Percentiles rank a stretch among this genome's conserved stretches.
These are phyloP conservation scores for Drosophila tropicalis DNA, from an alignment of 1,140 invertebrate species.

Conservation along the genomic window DNA sequence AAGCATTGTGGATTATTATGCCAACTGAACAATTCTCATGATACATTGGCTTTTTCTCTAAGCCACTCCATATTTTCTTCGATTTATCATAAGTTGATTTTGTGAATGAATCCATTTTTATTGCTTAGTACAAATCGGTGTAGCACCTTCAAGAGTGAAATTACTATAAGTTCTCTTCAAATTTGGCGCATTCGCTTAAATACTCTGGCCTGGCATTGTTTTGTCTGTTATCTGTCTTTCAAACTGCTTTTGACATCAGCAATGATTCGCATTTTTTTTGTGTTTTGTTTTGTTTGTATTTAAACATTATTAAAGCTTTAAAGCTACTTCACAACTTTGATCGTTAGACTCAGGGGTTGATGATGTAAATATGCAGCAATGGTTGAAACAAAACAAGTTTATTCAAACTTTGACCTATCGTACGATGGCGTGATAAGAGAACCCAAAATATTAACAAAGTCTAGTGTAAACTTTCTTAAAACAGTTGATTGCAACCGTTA, in stretches of 20 bases:
- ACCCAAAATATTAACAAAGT: neutral
- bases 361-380: neutral
- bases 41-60: constrained; percentile 51
- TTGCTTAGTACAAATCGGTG: neutral
- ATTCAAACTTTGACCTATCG: neutral
- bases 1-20: constrained; percentile 48
- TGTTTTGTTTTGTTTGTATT: neutral
- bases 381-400: neutral
- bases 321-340: neutral
- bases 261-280: neutral
- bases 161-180: neutral
- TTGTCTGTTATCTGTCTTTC: neutral
- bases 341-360: neutral
- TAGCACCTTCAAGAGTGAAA: neutral
- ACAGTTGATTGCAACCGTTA: too few species aligned
- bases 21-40: constrained; percentile 60
- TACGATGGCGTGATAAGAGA: neutral
- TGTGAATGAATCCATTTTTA: neutral
- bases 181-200: neutral
- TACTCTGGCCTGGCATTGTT: neutral
- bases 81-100: constrained; percentile 47
- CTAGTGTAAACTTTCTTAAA: too few species aligned
- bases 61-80: constrained; percentile 64
- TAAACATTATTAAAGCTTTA: neutral
- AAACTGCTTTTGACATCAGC: neutral